phyloP scores from a whole-genome alignment of 2,113 vertebrate species.

The Neolamprologus kungweensis region DNA sequence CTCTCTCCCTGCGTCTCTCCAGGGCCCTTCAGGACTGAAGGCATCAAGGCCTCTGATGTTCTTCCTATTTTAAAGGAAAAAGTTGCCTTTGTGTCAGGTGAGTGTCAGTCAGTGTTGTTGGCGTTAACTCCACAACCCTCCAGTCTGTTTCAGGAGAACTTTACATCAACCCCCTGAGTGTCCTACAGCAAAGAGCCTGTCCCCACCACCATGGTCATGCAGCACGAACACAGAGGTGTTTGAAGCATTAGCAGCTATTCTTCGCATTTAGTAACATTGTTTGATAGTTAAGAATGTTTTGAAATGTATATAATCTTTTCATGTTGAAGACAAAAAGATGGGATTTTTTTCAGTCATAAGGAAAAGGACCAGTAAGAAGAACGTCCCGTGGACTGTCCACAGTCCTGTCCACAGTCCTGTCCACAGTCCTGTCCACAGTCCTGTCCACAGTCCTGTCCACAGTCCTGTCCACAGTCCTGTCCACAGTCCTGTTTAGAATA shows the following conservation, averaged over 20 bases:
- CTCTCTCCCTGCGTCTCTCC: not conserved
- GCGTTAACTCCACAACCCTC: not conserved
- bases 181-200: not conserved
- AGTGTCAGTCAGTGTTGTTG: conserved; percentile 40
- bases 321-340: not conserved
- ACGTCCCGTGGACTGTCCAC: not conserved
- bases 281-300: not conserved
- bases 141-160: not conserved
- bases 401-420: not conserved
- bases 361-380: not conserved
- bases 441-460: not conserved
- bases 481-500: not conserved
- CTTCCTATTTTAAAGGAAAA: conserved; percentile 96
- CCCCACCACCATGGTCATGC: not conserved
- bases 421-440: not conserved
- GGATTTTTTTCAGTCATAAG: not conserved
- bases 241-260: fast-evolving
- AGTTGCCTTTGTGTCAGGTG: conserved; percentile 97
- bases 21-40: conserved; percentile 93
- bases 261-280: not conserved
- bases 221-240: not conserved
- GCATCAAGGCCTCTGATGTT: conserved; percentile 94
- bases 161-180: not conserved
- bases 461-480: not conserved
- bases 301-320: not conserved